These are phyloP conservation scores for Trypoxylon attenuatum DNA, from an alignment of 2,888 invertebrate genomes.

Conservation along the genomic window DNA sequence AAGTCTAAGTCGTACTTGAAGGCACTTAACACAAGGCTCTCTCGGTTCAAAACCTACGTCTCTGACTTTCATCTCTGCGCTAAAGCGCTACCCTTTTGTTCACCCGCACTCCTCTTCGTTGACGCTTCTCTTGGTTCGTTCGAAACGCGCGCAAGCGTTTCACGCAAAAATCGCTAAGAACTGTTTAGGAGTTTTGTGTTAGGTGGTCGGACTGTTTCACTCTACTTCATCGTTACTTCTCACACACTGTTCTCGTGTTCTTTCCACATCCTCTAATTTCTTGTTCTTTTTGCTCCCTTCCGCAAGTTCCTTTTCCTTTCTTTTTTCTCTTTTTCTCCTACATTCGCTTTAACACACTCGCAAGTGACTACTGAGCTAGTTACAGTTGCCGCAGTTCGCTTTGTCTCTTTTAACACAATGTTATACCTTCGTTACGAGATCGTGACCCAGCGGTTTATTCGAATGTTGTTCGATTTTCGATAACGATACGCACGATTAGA, in stretches of 20 bases:
- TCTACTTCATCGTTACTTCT: neutral
- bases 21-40: constrained; percentile 75
- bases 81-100: neutral
- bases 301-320: too few relatives aligned
- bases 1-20: constrained; percentile 70
- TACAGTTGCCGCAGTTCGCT: neutral
- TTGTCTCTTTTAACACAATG: neutral
- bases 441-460: neutral
- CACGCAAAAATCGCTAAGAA: neutral
- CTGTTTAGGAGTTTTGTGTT: neutral
- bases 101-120: neutral
- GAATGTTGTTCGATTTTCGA: too few relatives aligned
- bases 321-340: too few relatives aligned
- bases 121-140: neutral
- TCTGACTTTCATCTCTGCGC: neutral
- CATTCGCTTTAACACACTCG: neutral
- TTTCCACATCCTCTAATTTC: neutral
- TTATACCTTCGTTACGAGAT: neutral
- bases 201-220: neutral
- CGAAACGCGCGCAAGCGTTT: too few relatives aligned
- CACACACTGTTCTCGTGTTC: neutral
- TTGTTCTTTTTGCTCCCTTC: neutral
- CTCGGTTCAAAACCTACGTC: constrained; percentile 68
- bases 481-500: too few relatives aligned
- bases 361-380: neutral